Evolutionary conservation across 2,797 vertebrate genomes (phyloP).

Genomic region (Siniperca undulata): DNA sequence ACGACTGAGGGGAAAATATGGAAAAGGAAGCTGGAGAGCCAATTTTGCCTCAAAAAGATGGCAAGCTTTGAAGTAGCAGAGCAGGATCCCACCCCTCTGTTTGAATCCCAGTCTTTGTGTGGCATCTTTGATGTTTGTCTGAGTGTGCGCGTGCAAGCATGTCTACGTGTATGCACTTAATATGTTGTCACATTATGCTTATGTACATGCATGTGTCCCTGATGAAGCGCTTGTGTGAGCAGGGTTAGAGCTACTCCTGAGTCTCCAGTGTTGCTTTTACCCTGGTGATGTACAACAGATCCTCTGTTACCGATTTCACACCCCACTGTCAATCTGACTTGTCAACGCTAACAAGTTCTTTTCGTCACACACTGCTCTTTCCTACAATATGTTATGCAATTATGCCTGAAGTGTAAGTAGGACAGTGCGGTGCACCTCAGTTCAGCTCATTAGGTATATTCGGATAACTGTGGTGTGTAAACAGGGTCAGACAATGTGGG

Average conservation of each 20-base stretch:
- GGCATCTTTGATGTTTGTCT: slow-evolving; percentile 76
- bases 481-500: slow-evolving; percentile 52
- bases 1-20: slow-evolving; percentile 65
- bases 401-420: slow-evolving; percentile 22
- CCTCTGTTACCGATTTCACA: slow-evolving; percentile 16
- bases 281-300: slow-evolving; percentile 13
- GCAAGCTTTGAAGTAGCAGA: slow-evolving; percentile 82
- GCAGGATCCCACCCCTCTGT: slow-evolving; percentile 69
- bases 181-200: slow-evolving; percentile 31
- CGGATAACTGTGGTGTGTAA: slow-evolving; percentile 45
- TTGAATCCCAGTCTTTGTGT: slow-evolving; percentile 77
- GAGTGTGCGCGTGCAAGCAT: slow-evolving; percentile 30
- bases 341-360: slow-evolving; percentile 34
- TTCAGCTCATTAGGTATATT: slow-evolving; percentile 52
- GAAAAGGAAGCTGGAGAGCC: slow-evolving; percentile 67
- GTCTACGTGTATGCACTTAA: slow-evolving; percentile 38
- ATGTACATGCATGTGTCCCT: slow-evolving; percentile 25
- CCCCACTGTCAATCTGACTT: slow-evolving; percentile 35
- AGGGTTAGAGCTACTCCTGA: background rate
- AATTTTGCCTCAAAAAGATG: slow-evolving; percentile 82
- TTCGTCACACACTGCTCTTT: slow-evolving; percentile 30
- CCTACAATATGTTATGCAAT: slow-evolving; percentile 22
- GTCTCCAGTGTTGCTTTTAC: background rate
- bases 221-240: slow-evolving; percentile 22
- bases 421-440: slow-evolving; percentile 33